A percentile compares a stretch with the other conserved stretches of the same genome.
Evolutionary conservation across 1,140 invertebrate genomes (phyloP).

Genomic region (Drosophila arizonae): DNA sequence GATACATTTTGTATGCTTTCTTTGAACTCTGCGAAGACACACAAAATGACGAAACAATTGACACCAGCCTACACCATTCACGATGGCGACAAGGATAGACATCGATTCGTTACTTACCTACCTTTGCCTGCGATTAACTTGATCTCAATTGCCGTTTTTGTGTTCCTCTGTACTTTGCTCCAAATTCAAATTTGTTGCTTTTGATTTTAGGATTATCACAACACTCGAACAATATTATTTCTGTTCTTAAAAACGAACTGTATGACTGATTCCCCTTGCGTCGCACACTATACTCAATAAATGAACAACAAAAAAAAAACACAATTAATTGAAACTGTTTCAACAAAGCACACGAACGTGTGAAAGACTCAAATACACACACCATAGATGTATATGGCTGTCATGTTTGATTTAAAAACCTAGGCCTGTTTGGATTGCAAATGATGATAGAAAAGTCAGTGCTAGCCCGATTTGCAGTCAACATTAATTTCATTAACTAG

Average conservation of each 20-base stretch:
- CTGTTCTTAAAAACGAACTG: conserved; percentile 22
- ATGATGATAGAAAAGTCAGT: no score
- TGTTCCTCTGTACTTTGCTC: conserved; percentile 35
- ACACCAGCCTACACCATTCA: background rate
- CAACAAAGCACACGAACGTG: background rate
- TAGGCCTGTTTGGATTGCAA: no score
- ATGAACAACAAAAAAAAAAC: background rate
- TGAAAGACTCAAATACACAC: background rate
- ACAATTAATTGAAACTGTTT: no score
- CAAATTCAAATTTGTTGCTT: conserved; percentile 41
- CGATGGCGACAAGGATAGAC: no score
- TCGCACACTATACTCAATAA: background rate
- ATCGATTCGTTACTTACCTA: conserved; percentile 4
- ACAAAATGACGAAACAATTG: background rate
- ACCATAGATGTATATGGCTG: no score
- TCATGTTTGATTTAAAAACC: no score
- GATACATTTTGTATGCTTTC: conserved; percentile 45
- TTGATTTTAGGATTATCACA: conserved; percentile 44
- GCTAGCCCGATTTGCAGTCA: background rate
- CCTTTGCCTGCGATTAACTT: conserved; percentile 23
- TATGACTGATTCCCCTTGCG: conserved; percentile 14
- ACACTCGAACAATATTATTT: conserved; percentile 37
- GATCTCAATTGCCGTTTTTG: conserved; percentile 32
- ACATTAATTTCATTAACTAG: no score
- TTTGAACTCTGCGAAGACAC: conserved; percentile 8